phyloP scores from a whole-genome alignment of 2,797 vertebrate genomes.

The Alauda arvensis region DNA sequence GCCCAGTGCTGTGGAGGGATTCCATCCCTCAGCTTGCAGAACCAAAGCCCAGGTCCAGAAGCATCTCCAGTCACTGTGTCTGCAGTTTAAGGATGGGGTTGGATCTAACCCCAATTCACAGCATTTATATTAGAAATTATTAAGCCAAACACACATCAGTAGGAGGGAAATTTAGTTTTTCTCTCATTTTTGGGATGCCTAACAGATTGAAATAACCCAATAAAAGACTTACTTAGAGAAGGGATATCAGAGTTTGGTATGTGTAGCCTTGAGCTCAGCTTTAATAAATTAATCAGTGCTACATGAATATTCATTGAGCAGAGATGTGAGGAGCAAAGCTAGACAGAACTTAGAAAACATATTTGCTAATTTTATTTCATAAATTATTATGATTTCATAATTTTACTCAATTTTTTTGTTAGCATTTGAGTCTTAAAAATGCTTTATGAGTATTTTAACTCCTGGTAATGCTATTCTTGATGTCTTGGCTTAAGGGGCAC shows the following conservation, averaged over 20 bases:
- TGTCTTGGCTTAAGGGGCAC: background rate
- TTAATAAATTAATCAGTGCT: background rate
- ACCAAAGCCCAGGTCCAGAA: background rate
- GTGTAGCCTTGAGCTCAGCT: background rate
- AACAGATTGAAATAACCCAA: background rate
- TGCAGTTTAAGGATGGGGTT: background rate
- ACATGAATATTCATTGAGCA: background rate
- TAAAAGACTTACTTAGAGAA: background rate
- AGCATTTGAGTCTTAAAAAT: background rate
- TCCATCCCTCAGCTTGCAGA: background rate
- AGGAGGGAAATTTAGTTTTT: background rate
- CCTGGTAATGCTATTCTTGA: background rate
- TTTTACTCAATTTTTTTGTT: background rate
- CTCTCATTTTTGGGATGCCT: background rate
- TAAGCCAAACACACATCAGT: background rate
- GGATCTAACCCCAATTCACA: background rate
- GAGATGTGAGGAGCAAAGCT: background rate
- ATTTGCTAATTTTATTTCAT: background rate
- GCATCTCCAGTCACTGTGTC: background rate
- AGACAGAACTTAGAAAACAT: background rate
- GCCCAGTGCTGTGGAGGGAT: background rate
- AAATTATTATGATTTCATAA: background rate
- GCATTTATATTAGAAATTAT: background rate
- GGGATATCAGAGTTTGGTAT: background rate
- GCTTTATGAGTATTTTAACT: background rate